phyloP scores from a whole-genome alignment of 2,797 vertebrate genomes.

The Acropternis orthonyx region DNA sequence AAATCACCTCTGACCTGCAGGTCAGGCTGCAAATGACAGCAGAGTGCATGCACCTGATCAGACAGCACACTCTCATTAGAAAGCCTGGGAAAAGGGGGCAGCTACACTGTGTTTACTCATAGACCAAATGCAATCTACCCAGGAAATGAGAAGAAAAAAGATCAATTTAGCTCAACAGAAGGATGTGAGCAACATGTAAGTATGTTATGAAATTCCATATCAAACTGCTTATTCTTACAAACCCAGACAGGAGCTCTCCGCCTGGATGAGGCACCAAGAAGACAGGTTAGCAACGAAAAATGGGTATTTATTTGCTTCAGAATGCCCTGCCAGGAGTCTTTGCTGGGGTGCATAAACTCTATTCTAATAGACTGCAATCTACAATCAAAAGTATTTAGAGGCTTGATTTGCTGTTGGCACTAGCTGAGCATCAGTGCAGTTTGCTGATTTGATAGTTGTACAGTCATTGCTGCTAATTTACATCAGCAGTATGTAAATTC shows the following conservation, averaged over 20 bases:
- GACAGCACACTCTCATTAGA: conserved; percentile 83
- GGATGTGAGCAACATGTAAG: conserved; percentile 68
- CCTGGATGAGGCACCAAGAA: conserved; percentile 7
- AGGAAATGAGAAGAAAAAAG: conserved; percentile 73
- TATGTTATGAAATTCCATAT: conserved; percentile 70
- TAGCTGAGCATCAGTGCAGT: background rate
- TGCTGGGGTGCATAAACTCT: background rate
- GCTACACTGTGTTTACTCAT: conserved; percentile 75
- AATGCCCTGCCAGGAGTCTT: background rate
- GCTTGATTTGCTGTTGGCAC: background rate
- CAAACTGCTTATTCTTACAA: conserved; percentile 60
- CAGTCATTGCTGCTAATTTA: background rate
- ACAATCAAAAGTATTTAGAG: background rate
- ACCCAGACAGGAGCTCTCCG: conserved; percentile 16
- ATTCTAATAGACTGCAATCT: background rate
- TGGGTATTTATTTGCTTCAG: conserved; percentile 42
- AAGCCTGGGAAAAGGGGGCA: conserved; percentile 75
- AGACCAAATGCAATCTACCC: conserved; percentile 75
- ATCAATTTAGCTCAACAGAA: conserved; percentile 69
- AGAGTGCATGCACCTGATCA: conserved; percentile 83
- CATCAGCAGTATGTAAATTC: background rate
- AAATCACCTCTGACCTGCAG: conserved; percentile 81
- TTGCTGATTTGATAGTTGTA: background rate
- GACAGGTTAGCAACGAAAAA: conserved; percentile 42
- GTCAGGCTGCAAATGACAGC: conserved; percentile 84